Evolutionary conservation across 2,888 invertebrate species (phyloP).

Genomic region (Xestoiulus laeticollis): DNA sequence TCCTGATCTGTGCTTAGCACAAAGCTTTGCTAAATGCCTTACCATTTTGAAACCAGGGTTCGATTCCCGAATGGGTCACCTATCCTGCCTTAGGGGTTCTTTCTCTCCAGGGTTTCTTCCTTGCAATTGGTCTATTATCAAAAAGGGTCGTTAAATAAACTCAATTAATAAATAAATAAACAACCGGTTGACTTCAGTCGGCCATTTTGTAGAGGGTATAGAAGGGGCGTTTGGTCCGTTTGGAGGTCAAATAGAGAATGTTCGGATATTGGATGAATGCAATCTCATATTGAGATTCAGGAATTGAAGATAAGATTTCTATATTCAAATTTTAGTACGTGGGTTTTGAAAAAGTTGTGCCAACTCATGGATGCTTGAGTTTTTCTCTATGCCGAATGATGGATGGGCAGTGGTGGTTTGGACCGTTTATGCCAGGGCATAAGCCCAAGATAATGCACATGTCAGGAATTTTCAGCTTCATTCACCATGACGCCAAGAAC

Average conservation of each 20-base stretch:
- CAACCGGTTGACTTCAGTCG: no score
- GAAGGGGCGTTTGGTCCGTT: neutral
- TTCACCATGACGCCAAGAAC: neutral
- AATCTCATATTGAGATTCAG: neutral
- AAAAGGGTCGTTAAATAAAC: no score
- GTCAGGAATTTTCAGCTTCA: neutral
- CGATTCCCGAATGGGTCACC: no score
- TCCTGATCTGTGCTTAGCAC: no score
- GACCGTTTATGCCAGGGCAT: neutral
- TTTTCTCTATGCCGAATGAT: neutral
- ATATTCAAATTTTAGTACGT: slow-evolving; percentile 32
- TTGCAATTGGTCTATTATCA: no score
- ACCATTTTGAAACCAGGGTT: no score
- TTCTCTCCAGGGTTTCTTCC: no score
- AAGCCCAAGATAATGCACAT: neutral
- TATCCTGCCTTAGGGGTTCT: no score
- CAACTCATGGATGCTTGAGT: neutral
- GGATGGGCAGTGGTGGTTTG: neutral
- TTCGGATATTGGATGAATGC: neutral
- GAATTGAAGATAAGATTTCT: slow-evolving; percentile 19
- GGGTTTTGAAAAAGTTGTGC: slow-evolving; percentile 14
- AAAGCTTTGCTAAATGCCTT: no score
- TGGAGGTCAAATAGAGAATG: neutral
- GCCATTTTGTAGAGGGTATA: no score
- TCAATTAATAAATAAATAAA: no score